Evolutionary conservation across 2,797 vertebrate genomes (phyloP).

Genomic region (Synanceia verrucosa): DNA sequence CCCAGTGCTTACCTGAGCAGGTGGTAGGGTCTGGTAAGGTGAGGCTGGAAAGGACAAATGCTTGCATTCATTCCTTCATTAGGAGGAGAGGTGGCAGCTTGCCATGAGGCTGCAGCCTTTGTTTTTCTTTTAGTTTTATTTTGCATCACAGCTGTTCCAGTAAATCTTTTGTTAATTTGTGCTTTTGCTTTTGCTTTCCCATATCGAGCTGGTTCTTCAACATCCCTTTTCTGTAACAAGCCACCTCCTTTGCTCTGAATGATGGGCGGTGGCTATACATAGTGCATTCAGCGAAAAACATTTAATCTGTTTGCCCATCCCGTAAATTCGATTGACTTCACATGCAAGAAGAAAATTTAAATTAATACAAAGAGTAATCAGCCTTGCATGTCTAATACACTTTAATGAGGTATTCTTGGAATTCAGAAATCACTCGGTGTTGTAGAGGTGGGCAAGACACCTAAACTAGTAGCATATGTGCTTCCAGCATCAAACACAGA

Average conservation of each 20-base stretch:
- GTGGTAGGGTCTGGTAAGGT: not conserved
- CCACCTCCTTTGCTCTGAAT: not conserved
- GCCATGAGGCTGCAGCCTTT: not conserved
- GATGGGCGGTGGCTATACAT: not conserved
- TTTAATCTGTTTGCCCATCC: not conserved
- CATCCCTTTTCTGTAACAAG: not conserved
- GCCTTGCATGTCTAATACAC: too few relatives aligned
- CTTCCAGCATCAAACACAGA: not conserved
- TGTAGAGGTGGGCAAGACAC: not conserved
- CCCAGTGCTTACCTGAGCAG: not conserved
- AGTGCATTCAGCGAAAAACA: not conserved
- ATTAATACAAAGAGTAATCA: not conserved
- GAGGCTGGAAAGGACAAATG: not conserved
- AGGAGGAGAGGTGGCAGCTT: not conserved
- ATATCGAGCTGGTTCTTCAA: not conserved
- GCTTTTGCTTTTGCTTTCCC: not conserved
- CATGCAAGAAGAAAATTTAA: not conserved
- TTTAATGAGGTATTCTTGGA: slow-evolving; percentile 5
- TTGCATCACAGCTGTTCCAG: not conserved
- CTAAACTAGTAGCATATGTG: not conserved
- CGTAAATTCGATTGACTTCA: not conserved
- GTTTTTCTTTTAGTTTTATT: not conserved
- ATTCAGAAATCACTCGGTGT: not conserved
- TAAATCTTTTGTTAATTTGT: not conserved
- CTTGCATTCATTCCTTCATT: too few relatives aligned